Evolutionary conservation across 2,888 invertebrate species (phyloP), one percentile per base, ranked within the genome.

Genomic region (Choristoneura rosaceana): DNA sequence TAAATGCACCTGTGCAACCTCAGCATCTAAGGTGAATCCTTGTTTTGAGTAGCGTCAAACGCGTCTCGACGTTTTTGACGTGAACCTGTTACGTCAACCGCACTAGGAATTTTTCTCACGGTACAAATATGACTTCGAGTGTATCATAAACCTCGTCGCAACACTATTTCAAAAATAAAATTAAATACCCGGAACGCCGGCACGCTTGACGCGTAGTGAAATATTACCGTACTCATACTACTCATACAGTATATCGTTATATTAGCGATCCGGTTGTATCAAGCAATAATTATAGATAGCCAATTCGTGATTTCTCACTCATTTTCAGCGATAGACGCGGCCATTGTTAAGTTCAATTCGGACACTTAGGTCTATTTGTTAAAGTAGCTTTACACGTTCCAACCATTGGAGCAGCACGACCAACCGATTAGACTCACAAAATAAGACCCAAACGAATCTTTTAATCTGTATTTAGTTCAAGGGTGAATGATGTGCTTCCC

Each of bases 231-330:
- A 64, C 62, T 69, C 50, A 47, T 38, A 47, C 45, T 60, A 64
- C 62, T 69, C 50, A 47, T 38, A 47, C 45, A 38, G 58, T 70
- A 59, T 69, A 63, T 33, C 45, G 12, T 38, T 43, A 43, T 43
- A 59, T 34, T 60, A 64, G 50, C 62, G 58, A 55, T 55, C 61
- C 34, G 45, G 45, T 71, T 67, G 63, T 63, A 15, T 34, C 34
- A 61, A 17, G 15, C 12, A 52, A 43, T 34, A 60, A 45, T 43
- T 47, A 63, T 15, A 15, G 45, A 61, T 62, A 70, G 15, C 60
- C 59, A 45, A 25, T 60, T 71, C 61, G 71, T 67, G 55, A 62
- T 12, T 14, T 65, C 71, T 71, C 66, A 71, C 66, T 67, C 71
- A 67, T 61, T 71, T 71, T 71, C 66, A 67, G 33, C 60, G 38